Conservation (phyloP, 2,888 invertebrate genomes). For the Ischnus inquisitorius region DNA sequence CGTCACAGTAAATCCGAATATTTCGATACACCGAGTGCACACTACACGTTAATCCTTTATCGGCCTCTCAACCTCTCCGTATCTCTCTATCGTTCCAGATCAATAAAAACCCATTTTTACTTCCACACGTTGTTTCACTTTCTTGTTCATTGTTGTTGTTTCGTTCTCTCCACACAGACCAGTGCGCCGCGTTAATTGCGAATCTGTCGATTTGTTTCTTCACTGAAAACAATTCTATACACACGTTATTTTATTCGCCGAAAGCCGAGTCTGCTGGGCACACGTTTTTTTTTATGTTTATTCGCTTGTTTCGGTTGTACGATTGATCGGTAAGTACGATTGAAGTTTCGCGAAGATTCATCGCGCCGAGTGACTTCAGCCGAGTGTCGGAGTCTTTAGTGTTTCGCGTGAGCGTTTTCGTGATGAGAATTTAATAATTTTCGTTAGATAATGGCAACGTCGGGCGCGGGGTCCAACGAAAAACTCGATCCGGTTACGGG, state of each 20-base stretch:
- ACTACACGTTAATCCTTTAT: conserved; percentile 11
- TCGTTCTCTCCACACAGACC: not conserved
- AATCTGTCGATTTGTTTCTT: no score
- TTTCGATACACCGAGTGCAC: conserved; percentile 33
- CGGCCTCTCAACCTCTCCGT: not conserved
- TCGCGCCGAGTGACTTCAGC: not conserved
- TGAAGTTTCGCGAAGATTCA: not conserved
- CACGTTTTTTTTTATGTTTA: not conserved
- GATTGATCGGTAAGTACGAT: not conserved
- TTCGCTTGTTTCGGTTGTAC: not conserved
- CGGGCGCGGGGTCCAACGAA: conserved; percentile 65
- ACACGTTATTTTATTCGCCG: not conserved
- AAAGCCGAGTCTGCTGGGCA: not conserved
- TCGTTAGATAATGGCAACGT: conserved; percentile 76
- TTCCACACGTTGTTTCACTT: not conserved
- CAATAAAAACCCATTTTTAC: not conserved
- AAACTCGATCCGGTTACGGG: conserved; percentile 84
- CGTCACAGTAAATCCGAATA: conserved; percentile 46
- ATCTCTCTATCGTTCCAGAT: not conserved
- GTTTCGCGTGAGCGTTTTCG: not conserved
- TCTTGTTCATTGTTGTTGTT: no score
- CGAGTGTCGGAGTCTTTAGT: not conserved
- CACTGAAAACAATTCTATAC: no score
- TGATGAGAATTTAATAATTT: not conserved
- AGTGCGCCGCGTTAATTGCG: no score